Conservation (phyloP, 2,888 invertebrate species). For the Rhingia campestris region DNA sequence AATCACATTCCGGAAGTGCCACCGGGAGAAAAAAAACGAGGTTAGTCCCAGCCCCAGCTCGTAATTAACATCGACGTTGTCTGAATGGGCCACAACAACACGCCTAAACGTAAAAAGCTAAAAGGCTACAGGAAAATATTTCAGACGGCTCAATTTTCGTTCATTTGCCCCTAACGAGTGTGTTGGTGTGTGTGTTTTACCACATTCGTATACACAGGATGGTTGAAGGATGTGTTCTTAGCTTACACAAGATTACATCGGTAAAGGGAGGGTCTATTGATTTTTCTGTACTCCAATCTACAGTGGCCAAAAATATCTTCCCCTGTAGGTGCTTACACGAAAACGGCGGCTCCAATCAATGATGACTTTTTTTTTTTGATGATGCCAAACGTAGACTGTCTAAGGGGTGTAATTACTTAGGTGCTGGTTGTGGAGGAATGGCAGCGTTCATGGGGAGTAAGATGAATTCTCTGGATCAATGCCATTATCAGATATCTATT, state of each 20-base stretch:
- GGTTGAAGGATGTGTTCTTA: background rate
- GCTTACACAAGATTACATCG: conserved; percentile 1
- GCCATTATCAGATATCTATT: conserved; percentile 48
- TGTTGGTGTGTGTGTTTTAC: background rate
- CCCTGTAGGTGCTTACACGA: background rate
- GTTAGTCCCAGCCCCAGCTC: conserved; percentile 31
- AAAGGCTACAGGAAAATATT: conserved; percentile 55
- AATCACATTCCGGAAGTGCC: conserved; percentile 31
- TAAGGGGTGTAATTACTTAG: conserved; percentile 32
- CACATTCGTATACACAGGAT: background rate
- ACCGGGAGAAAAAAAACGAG: conserved; percentile 24
- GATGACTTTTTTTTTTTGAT: conserved; percentile 1
- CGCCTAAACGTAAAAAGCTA: conserved; percentile 27
- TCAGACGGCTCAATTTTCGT: conserved; percentile 51
- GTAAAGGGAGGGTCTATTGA: conserved; percentile 19
- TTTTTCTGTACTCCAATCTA: conserved; percentile 23
- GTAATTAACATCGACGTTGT: conserved; percentile 69
- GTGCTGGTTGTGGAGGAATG: background rate
- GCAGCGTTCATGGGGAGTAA: no score
- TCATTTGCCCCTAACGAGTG: background rate
- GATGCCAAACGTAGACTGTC: conserved; percentile 3
- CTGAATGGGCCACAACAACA: conserved; percentile 47
- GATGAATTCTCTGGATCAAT: conserved; percentile 34
- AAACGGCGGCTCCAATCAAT: conserved; percentile 23
- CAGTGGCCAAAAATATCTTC: conserved; percentile 30